phyloP scores from a whole-genome alignment of 2,113 vertebrate species.

The Enhydra lutris region DNA sequence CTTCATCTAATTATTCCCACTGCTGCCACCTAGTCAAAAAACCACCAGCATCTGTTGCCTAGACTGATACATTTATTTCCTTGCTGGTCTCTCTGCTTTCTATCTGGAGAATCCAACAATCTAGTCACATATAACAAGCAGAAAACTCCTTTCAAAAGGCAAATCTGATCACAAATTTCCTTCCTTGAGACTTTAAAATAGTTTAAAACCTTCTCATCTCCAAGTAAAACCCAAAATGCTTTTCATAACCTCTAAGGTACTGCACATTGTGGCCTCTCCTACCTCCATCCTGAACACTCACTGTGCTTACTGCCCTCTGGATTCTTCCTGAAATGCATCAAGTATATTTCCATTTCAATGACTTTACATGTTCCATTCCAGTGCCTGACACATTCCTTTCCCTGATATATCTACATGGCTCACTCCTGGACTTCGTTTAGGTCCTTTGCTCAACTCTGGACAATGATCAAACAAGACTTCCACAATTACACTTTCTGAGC shows the following conservation, averaged over 20 bases:
- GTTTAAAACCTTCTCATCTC: neutral
- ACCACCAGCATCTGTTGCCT: neutral
- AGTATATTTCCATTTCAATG: neutral
- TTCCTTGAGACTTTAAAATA: neutral
- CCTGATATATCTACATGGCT: neutral
- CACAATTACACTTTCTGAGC: neutral
- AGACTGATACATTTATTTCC: neutral
- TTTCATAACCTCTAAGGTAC: neutral
- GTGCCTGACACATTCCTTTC: neutral
- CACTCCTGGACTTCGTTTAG: neutral
- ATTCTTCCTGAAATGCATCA: neutral
- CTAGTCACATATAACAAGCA: neutral
- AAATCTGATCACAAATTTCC: neutral
- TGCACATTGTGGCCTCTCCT: accelerated
- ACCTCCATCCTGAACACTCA: neutral
- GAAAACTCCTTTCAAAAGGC: neutral
- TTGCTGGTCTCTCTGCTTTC: neutral
- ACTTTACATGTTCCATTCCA: neutral
- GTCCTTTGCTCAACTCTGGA: neutral
- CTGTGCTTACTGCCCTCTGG: neutral
- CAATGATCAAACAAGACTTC: neutral
- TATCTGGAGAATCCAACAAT: neutral
- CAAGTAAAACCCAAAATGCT: neutral
- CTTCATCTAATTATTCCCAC: neutral
- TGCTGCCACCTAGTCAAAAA: neutral